phyloP scores from a whole-genome alignment of 2,888 invertebrate species.

The Crepidodera aurea region DNA sequence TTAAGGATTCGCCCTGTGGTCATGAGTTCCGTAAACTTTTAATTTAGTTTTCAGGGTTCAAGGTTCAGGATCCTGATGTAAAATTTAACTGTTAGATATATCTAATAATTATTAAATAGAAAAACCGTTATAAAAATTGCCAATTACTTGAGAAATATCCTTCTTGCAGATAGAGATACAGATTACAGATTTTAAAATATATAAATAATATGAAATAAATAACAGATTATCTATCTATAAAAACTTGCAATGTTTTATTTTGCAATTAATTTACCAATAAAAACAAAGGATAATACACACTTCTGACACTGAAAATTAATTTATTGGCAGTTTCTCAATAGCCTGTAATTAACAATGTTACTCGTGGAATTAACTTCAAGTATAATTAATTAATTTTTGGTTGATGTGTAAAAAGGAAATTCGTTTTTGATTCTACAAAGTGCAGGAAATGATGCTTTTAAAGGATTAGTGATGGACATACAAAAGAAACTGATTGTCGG shows the following conservation, averaged over 20 bases:
- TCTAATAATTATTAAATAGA: no score
- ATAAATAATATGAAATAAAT: no score
- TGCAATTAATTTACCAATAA: neutral
- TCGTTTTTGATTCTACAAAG: neutral
- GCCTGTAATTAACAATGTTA: conserved; percentile 1
- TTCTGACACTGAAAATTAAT: conserved; percentile 3
- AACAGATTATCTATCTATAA: no score
- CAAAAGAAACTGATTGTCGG: neutral
- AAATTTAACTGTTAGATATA: no score
- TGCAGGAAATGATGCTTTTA: neutral
- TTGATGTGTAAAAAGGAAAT: neutral
- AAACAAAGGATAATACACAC: neutral
- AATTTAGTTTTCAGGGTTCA: no score
- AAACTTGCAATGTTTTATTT: neutral
- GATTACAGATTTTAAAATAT: no score
- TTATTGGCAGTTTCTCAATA: conserved; percentile 11
- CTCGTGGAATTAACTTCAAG: neutral
- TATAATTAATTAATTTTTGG: conserved; percentile 13
- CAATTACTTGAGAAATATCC: no score
- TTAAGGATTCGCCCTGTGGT: no score
- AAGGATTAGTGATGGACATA: neutral
- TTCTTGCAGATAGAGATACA: no score
- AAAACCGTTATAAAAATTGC: no score
- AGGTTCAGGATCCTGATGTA: no score
- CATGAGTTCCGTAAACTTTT: no score